These are phyloP conservation scores for Herpailurus yagouaroundi DNA, from an alignment of 2,113 vertebrate genomes.

Conservation along the genomic window DNA sequence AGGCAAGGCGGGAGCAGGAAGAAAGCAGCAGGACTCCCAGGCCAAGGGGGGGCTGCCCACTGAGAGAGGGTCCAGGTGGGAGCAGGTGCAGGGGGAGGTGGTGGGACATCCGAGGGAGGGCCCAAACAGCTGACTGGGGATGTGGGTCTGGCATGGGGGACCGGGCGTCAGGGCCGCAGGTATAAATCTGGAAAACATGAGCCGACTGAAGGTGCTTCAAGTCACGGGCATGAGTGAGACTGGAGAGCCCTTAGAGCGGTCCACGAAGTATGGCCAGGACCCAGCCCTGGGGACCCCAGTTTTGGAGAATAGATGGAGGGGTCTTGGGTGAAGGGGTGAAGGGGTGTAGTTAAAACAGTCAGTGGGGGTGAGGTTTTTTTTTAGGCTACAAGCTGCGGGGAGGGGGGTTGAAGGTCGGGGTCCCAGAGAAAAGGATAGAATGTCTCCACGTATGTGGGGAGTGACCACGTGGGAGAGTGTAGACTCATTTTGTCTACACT, in stretches of 20 bases:
- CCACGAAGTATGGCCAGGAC: neutral
- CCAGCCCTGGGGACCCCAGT: neutral
- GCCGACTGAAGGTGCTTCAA: neutral
- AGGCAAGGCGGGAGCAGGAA: neutral
- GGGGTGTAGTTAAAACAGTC: neutral
- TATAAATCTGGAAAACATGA: neutral
- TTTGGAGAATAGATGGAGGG: neutral
- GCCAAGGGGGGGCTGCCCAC: neutral
- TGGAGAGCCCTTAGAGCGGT: neutral
- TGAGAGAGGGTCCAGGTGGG: neutral
- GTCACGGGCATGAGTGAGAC: neutral
- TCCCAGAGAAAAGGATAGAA: neutral
- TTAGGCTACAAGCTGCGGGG: neutral
- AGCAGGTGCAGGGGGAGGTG: neutral
- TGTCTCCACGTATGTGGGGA: neutral
- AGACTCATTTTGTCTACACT: neutral
- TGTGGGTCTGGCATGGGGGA: fast-evolving
- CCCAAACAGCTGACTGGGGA: neutral
- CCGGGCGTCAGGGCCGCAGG: neutral
- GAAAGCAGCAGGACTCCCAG: neutral
- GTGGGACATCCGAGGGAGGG: neutral
- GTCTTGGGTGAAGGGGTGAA: neutral
- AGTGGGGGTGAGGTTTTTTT: neutral
- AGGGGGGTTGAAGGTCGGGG: no score
- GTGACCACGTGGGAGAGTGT: fast-evolving